Conservation (phyloP, 2,888 invertebrate species). For the Sinohyriopsis cumingii region DNA sequence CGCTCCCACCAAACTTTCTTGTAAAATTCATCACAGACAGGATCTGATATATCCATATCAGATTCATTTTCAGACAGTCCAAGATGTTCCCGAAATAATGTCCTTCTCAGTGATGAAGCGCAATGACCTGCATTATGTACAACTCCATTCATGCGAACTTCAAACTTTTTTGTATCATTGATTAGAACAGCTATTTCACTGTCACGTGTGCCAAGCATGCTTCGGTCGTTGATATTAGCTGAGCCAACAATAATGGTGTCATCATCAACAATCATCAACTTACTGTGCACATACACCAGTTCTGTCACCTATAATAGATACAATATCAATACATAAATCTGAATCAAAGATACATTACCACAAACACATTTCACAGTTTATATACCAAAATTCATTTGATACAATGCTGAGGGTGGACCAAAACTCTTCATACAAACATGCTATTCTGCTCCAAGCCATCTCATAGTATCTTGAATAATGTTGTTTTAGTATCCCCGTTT, state of each 20-base stretch:
- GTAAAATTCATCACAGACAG: conserved; percentile 87
- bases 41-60: conserved; percentile 82
- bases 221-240: conserved; percentile 97
- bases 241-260: conserved; percentile 93
- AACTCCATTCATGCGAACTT: conserved; percentile 84
- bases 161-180: conserved; percentile 77
- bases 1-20: conserved; percentile 86
- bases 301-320: conserved; percentile 82
- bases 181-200: conserved; percentile 90
- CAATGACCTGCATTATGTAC: conserved; percentile 88
- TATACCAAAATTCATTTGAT: not conserved
- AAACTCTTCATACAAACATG: too few relatives aligned
- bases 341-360: conserved; percentile 4
- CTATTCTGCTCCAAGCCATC: too few relatives aligned
- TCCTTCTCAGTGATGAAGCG: conserved; percentile 87
- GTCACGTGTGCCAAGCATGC: conserved; percentile 93
- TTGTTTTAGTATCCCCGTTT: too few relatives aligned
- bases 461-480: too few relatives aligned
- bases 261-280: conserved; percentile 95
- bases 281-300: conserved; percentile 97
- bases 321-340: too few relatives aligned
- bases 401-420: too few relatives aligned
- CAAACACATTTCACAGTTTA: conserved; percentile 2
- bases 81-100: conserved; percentile 92
- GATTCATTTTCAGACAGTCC: conserved; percentile 77